A percentile compares a stretch with the other conserved stretches of the same genome.
These are phyloP conservation scores for Theristus sp. DNA, from an alignment of 2,888 invertebrate genomes.

Conservation along the genomic window DNA sequence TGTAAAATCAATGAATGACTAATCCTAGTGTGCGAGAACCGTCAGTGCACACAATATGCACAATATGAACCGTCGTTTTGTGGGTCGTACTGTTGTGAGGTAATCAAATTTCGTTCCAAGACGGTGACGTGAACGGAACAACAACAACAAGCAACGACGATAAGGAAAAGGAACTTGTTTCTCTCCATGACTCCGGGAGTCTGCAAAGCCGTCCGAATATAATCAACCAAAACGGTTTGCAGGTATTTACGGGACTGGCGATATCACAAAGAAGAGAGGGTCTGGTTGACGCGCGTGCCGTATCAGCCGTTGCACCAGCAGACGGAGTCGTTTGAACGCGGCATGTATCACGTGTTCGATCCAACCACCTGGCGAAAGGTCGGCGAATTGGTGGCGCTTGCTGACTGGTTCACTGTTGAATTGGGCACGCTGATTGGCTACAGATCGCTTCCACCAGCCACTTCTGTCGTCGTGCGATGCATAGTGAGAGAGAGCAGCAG, in stretches of 20 bases:
- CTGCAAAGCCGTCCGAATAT: background rate
- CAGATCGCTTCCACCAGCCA: no score
- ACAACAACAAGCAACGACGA: no score
- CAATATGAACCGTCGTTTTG: no score
- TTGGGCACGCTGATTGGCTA: background rate
- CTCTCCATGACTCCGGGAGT: background rate
- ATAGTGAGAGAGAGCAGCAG: no score
- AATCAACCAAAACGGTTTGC: conserved; percentile 9
- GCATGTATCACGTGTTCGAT: conserved; percentile 98
- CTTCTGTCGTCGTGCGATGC: no score
- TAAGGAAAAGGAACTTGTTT: no score
- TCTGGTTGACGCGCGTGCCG: conserved; percentile 33
- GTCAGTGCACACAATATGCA: no score
- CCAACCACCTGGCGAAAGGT: conserved; percentile 97
- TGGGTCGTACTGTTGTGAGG: no score
- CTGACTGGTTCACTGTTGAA: background rate
- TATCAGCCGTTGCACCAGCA: conserved; percentile 63
- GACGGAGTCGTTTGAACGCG: conserved; percentile 84
- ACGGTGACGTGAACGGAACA: no score
- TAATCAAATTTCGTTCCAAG: no score
- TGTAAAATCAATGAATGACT: no score
- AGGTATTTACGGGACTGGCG: conserved; percentile 97
- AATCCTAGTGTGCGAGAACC: no score
- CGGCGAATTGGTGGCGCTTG: background rate
- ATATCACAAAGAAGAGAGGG: conserved; percentile 94